Evolutionary conservation across 1,140 invertebrate species (phyloP), one percentile per base, ranked within the genome.

Genomic region (Zaprionus nigranus): DNA sequence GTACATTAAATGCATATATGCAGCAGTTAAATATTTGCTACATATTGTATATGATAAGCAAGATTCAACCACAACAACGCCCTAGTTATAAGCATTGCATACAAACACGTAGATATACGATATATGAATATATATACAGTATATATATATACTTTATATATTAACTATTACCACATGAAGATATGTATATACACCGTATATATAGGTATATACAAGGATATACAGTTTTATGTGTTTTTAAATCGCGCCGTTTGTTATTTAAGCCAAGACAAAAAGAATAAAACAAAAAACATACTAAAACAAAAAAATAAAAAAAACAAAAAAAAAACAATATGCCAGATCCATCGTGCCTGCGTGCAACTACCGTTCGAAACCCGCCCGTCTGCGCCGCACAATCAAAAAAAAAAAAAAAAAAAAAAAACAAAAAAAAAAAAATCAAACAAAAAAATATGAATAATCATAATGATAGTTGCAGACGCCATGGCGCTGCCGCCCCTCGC

Each of bases 401-500:
- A 79, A 24, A 53, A 59, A 75, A 78, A 71, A 65, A 58, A 51
- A 57, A 36, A 53, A 40, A 40, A n/a, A n/a, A 40, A 40, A n/a
- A n/a, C 17, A 17, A 6, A 17, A 43, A 43, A 46, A 17, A 17
- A 46, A 46, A 17, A 17, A 46, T 11, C 30, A n/a, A 43, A 46
- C n/a, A 43, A 46, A 46, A 43, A 46, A 46, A 17, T 9, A 46
- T 53, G 12, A 49, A 57, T 72, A 83, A 77, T 64, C 64, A 82
- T 70, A 17, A 17, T 46, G 40, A 46, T 46, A 46, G 40, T 46
- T 46, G 40, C 67, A 79, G 46, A 75, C 74, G 75, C 66, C 67
- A 82, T 66, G 79, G 82, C 81, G 70, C 71, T 82, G 75, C 82
- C 79, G 75, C 71, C 71, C 66, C 66, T 79, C 40, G 81, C 81